Percentiles rank a stretch among this genome's conserved stretches.
Evolutionary conservation across 1,140 invertebrate species (phyloP).

Genomic region (Acyrthosiphon pisum): DNA sequence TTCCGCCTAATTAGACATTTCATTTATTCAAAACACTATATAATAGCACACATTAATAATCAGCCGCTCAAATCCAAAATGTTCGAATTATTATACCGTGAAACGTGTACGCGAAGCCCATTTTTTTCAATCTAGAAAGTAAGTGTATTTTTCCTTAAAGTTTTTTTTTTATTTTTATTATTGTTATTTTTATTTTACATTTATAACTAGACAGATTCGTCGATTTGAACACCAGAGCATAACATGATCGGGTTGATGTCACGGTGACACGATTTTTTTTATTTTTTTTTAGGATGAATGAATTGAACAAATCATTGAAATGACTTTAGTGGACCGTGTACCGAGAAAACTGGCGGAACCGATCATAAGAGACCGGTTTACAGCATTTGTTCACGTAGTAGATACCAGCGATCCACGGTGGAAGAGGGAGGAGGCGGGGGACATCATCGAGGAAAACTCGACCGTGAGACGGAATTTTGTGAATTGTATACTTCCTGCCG

Average conservation of each 20-base stretch:
- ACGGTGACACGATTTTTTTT: conserved; percentile 38
- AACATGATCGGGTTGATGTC: conserved; percentile 42
- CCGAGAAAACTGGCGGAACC: conserved; percentile 54
- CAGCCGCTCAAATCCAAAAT: neutral
- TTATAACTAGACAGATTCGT: conserved; percentile 17
- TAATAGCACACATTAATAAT: neutral
- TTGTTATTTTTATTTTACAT: conserved; percentile 25
- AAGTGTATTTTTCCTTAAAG: neutral
- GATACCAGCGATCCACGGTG: neutral
- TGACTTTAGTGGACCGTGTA: conserved; percentile 42
- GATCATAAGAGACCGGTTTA: conserved; percentile 17
- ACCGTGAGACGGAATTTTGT: conserved; percentile 50
- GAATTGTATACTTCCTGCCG: conserved; percentile 32
- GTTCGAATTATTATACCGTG: neutral
- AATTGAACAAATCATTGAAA: conserved; percentile 53
- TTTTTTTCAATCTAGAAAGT: conserved; percentile 15
- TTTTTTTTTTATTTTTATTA: neutral
- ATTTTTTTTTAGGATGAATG: conserved; percentile 41
- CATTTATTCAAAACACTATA: neutral
- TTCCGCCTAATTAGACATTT: neutral
- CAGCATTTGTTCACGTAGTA: conserved; percentile 20
- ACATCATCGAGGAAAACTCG: conserved; percentile 32
- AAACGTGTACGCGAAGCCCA: neutral
- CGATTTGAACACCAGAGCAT: conserved; percentile 22
- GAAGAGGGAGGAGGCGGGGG: neutral